Evolutionary conservation across 1,140 invertebrate species (phyloP), one percentile per base, ranked within the genome.

Genomic region (Ylistrum balloti): DNA sequence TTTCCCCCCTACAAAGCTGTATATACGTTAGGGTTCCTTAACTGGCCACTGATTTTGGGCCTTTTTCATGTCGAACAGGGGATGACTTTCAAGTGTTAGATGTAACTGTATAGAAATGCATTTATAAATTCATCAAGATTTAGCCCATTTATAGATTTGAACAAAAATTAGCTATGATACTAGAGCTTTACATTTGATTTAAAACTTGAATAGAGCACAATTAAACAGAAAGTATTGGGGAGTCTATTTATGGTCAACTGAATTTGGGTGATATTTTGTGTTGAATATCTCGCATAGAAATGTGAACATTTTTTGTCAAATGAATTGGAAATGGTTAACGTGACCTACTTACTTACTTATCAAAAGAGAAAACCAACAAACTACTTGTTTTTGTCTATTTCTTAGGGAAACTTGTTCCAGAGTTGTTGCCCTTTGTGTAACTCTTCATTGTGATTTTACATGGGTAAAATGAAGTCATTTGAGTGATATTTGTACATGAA

Each of bases 391-490:
- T 28, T 74, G 1, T 74, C 28, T n/a, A 74, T 28, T n/a, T 17
- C n/a, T 74, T 74, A 74, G 56, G 56, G 56, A 74, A 74, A n/a
- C 56, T 74, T 74, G 56, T 74, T n/a, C 22, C n/a, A 28, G 56
- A 74, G 22, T 28, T 74, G n/a, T 74, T 17, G 41, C 41, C 41
- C 41, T 45, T 74, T 28, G 56, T 74, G 56, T 74, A 2, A 28
- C 56, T 74, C 22, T 74, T 74, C 56, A 74, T 74, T 74, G 7
- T 45, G 10, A 45, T 45, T 74, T 74, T 74, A n/a, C 28, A 74
- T 74, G n/a, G 22, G 15, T 74, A 74, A 74, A 5, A 74, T n/a
- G 28, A 74, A 74, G 56, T 74, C n/a, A 28, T 0, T 74, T n/a
- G 2, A 56, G 56, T 74, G 56, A 74, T 74, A 74, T 28, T 74